Base-by-base conservation (phyloP, 2,888 invertebrate genomes). In the Erebia ligea region DNA sequence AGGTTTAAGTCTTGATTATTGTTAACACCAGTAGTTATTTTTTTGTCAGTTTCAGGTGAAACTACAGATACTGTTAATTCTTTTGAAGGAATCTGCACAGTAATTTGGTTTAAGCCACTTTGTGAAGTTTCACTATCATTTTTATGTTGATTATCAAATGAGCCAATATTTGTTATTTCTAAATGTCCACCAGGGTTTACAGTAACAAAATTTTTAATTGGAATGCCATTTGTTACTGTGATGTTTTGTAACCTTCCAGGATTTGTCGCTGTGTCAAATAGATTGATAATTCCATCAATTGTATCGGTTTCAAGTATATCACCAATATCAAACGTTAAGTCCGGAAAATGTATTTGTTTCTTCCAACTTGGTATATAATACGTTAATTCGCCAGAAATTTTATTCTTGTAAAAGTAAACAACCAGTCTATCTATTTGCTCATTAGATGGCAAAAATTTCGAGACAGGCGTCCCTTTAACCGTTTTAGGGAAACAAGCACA, bases 271-370 rank as follows among this genome's bases (percentile, higher is more conserved):
- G 11, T 42, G 17, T 50, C 8, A 40, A 70, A 68, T 21, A 70
- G n/a, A 11, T 66, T 54, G 21, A 17, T 11, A 5, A 65, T 11
- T 42, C 34, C 52, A 48, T 66, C 54, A 1, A 19, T n/a, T 19
- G 40, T 19, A 34, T 48, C 57, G 40, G 21, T 13, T 45, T 65
- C 21, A 84, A 84, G 42, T 40, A 68, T 58, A 66, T 88, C 89
- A 2, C 77, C 78, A 1, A 68, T 17, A 11, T 84, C 83, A 48
- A 79, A 76, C 0, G 79, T 72, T 13, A 89, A 68, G 68, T 91
- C 86, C 6, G 89, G 88, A 56, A 90, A 81, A n/a, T 76, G 34
- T 0, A 13, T 10, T 77, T 92, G 91, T 72, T 84, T 87, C 15
- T 81, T 74, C 13, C 34, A 50, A 61, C 78, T 82, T 2, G 91